Percentiles rank a stretch among this genome's conserved stretches.
Conservation (phyloP, 2,888 invertebrate species). For the Cremastinae sp. region DNA sequence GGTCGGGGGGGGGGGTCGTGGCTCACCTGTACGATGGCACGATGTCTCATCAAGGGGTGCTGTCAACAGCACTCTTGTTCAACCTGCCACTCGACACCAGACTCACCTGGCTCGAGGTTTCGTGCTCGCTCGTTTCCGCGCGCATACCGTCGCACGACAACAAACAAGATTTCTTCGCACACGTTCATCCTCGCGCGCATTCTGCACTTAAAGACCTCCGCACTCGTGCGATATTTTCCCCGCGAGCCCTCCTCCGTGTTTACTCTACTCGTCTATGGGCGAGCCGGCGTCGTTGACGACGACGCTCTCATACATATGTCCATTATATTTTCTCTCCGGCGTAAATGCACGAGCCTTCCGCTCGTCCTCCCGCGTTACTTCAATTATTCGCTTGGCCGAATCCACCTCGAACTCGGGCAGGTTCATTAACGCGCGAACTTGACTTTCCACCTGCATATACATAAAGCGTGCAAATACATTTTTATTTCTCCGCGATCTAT, state of each 20-base stretch:
- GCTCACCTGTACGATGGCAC: constrained; percentile 48
- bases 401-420: constrained; percentile 59
- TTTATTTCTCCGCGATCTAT: background rate
- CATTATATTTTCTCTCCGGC: constrained; percentile 45
- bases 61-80: constrained; percentile 43
- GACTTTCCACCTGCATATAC: constrained; percentile 42
- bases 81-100: constrained; percentile 57
- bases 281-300: constrained; percentile 17
- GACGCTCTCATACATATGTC: constrained; percentile 44
- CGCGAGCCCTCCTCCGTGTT: constrained; percentile 13
- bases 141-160: constrained; percentile 7
- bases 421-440: constrained; percentile 66
- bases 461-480: constrained; percentile 2
- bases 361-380: constrained; percentile 63
- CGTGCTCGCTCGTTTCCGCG: constrained; percentile 50
- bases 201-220: constrained; percentile 45
- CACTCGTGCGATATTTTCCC: constrained; percentile 34
- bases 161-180: constrained; percentile 17
- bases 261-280: constrained; percentile 18
- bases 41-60: constrained; percentile 46
- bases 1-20: constrained; percentile 34
- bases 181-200: constrained; percentile 45
- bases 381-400: constrained; percentile 66
- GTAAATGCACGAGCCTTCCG: constrained; percentile 52
- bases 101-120: constrained; percentile 58